Evolutionary conservation across 1,140 invertebrate genomes (phyloP).

Genomic region (Macrotrachela quadricornifera): DNA sequence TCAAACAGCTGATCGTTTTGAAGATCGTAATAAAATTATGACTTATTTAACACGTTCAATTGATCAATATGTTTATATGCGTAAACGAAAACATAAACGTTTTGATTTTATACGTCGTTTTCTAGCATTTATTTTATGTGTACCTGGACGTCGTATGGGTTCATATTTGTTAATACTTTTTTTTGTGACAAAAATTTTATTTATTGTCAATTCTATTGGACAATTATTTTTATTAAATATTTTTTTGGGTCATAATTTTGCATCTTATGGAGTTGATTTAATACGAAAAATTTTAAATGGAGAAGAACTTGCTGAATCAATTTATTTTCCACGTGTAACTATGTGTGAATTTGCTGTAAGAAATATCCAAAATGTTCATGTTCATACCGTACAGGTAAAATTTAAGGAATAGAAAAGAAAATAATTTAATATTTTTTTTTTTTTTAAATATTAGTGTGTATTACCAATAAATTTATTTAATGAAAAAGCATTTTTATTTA

Average conservation of each 20-base stretch:
- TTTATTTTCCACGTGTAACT: constrained; percentile 22
- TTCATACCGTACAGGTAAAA: constrained; percentile 1
- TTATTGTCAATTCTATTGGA: constrained; percentile 24
- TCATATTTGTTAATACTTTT: constrained; percentile 23
- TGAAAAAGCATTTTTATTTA: constrained; percentile 24
- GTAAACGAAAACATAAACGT: constrained; percentile 2
- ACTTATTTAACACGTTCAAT: constrained; percentile 3
- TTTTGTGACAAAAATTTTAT: constrained; percentile 26
- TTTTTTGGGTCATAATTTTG: constrained; percentile 16
- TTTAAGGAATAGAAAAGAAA: no score
- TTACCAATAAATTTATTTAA: constrained; percentile 18
- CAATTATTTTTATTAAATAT: constrained; percentile 26
- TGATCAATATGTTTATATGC: constrained; percentile 8
- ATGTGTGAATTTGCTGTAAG: constrained; percentile 24
- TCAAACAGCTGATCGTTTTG: constrained; percentile 7
- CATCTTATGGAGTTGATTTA: not conserved
- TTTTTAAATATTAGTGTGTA: constrained; percentile 22
- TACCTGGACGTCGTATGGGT: constrained; percentile 27
- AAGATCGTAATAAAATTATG: constrained; percentile 8
- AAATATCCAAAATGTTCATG: constrained; percentile 6
- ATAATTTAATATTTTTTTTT: constrained; percentile 16
- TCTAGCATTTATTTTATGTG: constrained; percentile 10
- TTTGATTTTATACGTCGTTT: not conserved
- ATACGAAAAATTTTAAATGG: constrained; percentile 3
- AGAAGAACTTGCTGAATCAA: constrained; percentile 12